phyloP scores from a whole-genome alignment of 2,113 vertebrate species.

The Paralichthys olivaceus region DNA sequence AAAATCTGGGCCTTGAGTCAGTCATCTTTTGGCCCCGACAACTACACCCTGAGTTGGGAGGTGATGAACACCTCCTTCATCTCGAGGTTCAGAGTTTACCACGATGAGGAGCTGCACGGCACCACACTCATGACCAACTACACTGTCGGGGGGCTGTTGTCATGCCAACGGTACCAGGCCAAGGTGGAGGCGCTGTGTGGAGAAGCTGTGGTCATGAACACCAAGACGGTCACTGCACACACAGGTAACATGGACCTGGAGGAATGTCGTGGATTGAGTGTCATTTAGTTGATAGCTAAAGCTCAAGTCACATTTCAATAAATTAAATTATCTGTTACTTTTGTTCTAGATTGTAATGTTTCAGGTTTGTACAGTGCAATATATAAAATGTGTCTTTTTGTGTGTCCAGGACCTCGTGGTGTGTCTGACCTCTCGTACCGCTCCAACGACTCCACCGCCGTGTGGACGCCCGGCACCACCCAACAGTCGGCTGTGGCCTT shows the following conservation, averaged over 20 bases:
- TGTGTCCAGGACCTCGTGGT: conserved; percentile 51
- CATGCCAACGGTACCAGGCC: conserved; percentile 60
- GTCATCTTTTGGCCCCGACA: conserved; percentile 46
- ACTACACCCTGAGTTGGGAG: conserved; percentile 76
- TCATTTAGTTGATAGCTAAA: no score
- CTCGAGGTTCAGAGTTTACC: conserved; percentile 71
- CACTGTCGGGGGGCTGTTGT: conserved; percentile 63
- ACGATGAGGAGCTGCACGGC: conserved; percentile 63
- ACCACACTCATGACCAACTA: conserved; percentile 58
- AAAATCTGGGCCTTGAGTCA: conserved; percentile 63
- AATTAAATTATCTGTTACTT: no score
- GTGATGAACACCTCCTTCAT: conserved; percentile 63
- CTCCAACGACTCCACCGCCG: conserved; percentile 50
- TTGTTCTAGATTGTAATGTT: no score
- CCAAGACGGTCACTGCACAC: conserved; percentile 30
- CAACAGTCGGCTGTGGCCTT: conserved; percentile 30
- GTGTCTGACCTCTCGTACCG: conserved; percentile 69
- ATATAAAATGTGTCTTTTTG: not conserved
- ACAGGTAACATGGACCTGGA: conserved; percentile 65
- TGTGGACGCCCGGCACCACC: conserved; percentile 44
- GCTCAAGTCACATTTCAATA: no score
- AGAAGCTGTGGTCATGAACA: conserved; percentile 63
- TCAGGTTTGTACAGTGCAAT: no score
- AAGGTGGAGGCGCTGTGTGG: conserved; percentile 78
- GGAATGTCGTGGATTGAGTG: no score